Evolutionary conservation across 2,113 vertebrate genomes (phyloP).

Genomic region (Corythaeola cristata): DNA sequence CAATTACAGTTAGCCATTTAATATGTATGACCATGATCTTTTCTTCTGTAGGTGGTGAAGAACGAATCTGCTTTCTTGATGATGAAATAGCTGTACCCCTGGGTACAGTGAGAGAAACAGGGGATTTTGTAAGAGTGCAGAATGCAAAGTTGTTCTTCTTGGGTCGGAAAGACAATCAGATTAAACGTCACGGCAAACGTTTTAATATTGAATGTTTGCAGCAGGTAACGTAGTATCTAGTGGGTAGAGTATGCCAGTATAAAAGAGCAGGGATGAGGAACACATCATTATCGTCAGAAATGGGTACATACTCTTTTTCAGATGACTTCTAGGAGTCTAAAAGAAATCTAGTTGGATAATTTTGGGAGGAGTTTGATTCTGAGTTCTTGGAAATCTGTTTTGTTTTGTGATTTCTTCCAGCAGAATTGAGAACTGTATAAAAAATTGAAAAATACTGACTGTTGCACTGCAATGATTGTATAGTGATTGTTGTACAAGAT

Average conservation of each 20-base stretch:
- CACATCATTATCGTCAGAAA: not conserved
- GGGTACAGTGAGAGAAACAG: constrained; percentile 89
- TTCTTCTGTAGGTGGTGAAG: constrained; percentile 82
- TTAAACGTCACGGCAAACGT: constrained; percentile 90
- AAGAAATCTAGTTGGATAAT: not conserved
- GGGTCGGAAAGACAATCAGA: constrained; percentile 88
- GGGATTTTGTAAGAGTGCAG: constrained; percentile 86
- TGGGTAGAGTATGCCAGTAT: not conserved
- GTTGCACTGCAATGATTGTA: not conserved
- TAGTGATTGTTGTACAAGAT: not conserved
- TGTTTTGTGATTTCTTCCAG: not conserved
- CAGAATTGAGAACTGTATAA: not conserved
- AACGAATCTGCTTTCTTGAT: constrained; percentile 89
- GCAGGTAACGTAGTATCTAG: constrained; percentile 72
- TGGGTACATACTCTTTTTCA: not conserved
- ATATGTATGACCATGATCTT: not conserved
- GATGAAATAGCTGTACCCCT: constrained; percentile 75
- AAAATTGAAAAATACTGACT: not conserved
- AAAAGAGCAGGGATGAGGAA: not conserved
- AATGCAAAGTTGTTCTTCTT: constrained; percentile 80
- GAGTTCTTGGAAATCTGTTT: not conserved
- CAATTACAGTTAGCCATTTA: not conserved
- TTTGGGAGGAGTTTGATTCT: not conserved
- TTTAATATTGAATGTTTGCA: constrained; percentile 85
- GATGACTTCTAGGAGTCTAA: not conserved